Percentiles rank a stretch among this genome's conserved stretches.
Evolutionary conservation across 2,888 invertebrate genomes (phyloP).

Genomic region (Lycocerus yunnanus): DNA sequence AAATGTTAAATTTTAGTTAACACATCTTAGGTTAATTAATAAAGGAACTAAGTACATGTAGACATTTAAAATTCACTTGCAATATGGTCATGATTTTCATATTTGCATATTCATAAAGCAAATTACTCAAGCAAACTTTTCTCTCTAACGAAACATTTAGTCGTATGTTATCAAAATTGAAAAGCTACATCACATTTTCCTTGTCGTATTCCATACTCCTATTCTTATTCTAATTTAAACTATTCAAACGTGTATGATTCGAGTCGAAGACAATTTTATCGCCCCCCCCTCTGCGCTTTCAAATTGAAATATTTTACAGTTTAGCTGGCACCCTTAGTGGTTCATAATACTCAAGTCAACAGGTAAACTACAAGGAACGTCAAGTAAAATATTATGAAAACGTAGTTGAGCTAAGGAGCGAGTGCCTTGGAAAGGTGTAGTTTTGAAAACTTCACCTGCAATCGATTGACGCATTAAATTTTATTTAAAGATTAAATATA

Average conservation of each 20-base stretch:
- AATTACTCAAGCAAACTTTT: constrained; percentile 24
- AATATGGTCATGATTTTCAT: constrained; percentile 31
- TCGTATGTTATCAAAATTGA: constrained; percentile 23
- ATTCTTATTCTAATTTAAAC: too few species aligned
- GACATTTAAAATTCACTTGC: constrained; percentile 29
- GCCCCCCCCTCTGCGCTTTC: neutral
- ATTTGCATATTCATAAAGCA: constrained; percentile 33
- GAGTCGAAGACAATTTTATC: neutral
- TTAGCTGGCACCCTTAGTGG: too few species aligned
- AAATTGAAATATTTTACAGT: neutral
- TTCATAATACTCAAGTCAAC: too few species aligned
- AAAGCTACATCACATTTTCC: constrained; percentile 10
- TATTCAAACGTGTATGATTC: neutral
- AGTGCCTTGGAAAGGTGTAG: neutral
- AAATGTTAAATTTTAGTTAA: neutral
- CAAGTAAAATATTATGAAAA: neutral
- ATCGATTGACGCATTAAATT: constrained; percentile 4
- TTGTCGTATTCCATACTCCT: too few species aligned
- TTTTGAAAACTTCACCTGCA: neutral
- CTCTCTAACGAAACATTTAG: constrained; percentile 31
- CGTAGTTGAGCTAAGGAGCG: too few species aligned
- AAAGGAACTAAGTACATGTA: constrained; percentile 8
- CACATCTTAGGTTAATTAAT: constrained; percentile 7
- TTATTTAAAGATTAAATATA: constrained; percentile 14
- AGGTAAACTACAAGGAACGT: too few species aligned